A percentile compares a stretch with the other conserved stretches of the same genome.
phyloP scores from a whole-genome alignment of 2,113 vertebrate species.

The Australoheros scitulus region DNA sequence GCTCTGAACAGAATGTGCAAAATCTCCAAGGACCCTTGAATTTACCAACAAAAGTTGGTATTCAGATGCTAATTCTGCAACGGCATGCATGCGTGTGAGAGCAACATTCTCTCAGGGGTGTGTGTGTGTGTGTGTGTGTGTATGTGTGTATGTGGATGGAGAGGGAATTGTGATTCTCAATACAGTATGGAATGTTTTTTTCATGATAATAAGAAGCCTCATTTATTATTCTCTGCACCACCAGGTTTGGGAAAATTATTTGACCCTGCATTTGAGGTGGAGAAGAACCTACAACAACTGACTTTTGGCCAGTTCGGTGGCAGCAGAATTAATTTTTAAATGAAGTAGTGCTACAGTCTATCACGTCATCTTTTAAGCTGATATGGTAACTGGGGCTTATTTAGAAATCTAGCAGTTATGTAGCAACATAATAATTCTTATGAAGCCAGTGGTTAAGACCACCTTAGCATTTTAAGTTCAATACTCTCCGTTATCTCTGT shows the following conservation, averaged over 20 bases:
- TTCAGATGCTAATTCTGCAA: slow-evolving; percentile 80
- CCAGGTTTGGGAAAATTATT: slow-evolving; percentile 8
- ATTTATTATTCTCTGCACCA: slow-evolving; percentile 25
- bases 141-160: slow-evolving; percentile 7
- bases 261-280: background rate
- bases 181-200: slow-evolving; percentile 73
- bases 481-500: background rate
- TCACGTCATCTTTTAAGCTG: background rate
- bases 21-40: slow-evolving; percentile 80
- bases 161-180: slow-evolving; percentile 39
- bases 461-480: background rate
- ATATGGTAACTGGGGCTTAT: background rate
- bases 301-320: background rate
- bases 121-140: slow-evolving; percentile 2
- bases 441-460: background rate
- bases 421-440: background rate
- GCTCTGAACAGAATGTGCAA: slow-evolving; percentile 70
- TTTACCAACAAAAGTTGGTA: slow-evolving; percentile 79
- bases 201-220: slow-evolving; percentile 66
- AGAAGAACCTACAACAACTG: background rate
- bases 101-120: slow-evolving; percentile 66
- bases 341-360: background rate
- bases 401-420: background rate
- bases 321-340: background rate
- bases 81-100: slow-evolving; percentile 69